Percentiles rank a stretch among this genome's conserved stretches.
These are phyloP conservation scores for Elegia similella DNA, from an alignment of 2,888 invertebrate species.

Conservation along the genomic window DNA sequence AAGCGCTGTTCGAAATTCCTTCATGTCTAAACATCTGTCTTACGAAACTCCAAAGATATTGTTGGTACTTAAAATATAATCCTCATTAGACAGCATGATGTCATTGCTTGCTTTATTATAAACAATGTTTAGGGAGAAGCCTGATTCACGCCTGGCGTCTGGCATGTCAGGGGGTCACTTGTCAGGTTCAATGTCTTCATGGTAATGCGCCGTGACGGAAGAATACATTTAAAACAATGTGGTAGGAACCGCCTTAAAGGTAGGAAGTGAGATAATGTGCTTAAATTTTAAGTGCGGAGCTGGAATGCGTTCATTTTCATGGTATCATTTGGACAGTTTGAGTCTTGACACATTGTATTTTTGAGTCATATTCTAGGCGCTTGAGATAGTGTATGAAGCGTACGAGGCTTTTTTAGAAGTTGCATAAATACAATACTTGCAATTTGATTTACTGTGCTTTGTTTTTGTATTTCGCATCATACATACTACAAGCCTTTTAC, in stretches of 20 bases:
- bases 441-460: too few species aligned
- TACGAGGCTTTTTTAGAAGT: too few species aligned
- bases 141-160: slow-evolving; percentile 57
- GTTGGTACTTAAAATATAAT: slow-evolving; percentile 6
- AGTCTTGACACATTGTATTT: neutral
- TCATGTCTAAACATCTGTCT: slow-evolving; percentile 8
- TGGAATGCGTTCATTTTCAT: slow-evolving; percentile 33
- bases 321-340: slow-evolving; percentile 30
- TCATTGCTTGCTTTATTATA: slow-evolving; percentile 42
- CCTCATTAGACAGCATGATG: slow-evolving; percentile 32
- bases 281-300: slow-evolving; percentile 52
- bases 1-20: neutral
- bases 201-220: slow-evolving; percentile 56
- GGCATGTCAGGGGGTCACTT: slow-evolving; percentile 59
- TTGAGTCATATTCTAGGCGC: too few species aligned
- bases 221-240: slow-evolving; percentile 60
- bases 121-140: slow-evolving; percentile 41
- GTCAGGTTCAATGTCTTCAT: slow-evolving; percentile 65
- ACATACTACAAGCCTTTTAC: too few species aligned
- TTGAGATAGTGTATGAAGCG: too few species aligned
- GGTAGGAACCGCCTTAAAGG: slow-evolving; percentile 44
- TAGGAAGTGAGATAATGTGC: slow-evolving; percentile 55
- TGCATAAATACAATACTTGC: too few species aligned
- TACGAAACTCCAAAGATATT: slow-evolving; percentile 9
- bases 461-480: slow-evolving; percentile 17